Conservation (phyloP, 2,113 vertebrate species). For the Haliaeetus leucogaster region DNA sequence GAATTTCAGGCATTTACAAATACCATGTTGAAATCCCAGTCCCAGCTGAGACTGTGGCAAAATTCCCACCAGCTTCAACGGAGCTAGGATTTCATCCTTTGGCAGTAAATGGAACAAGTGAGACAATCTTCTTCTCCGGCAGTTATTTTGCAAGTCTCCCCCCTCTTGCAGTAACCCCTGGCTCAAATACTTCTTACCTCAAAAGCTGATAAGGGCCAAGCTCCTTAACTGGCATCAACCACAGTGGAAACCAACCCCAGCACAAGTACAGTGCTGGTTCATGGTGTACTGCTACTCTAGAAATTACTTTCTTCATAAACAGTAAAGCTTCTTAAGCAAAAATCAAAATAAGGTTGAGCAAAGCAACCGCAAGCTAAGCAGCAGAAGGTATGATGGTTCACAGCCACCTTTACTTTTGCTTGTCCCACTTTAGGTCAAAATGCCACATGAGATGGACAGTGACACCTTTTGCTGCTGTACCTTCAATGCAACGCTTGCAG, state of each 20-base stretch:
- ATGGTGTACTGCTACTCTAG: background rate
- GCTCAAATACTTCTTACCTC: background rate
- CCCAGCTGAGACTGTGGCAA: background rate
- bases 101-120: background rate
- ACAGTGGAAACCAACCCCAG: background rate
- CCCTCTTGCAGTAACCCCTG: background rate
- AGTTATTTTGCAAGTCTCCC: background rate
- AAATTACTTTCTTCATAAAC: background rate
- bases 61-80: background rate
- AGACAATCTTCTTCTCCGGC: background rate
- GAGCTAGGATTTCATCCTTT: background rate
- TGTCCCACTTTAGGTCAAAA: background rate
- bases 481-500: rapidly evolving
- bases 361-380: rapidly evolving
- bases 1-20: background rate
- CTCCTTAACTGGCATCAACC: background rate
- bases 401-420: background rate
- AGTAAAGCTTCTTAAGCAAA: background rate
- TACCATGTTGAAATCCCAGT: background rate
- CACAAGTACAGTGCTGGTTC: background rate
- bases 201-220: background rate
- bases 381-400: background rate
- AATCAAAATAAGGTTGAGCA: background rate
- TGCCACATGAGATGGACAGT: rapidly evolving
- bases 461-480: background rate